Percentiles rank a stretch among this genome's conserved stretches.
Evolutionary conservation across 2,888 invertebrate genomes (phyloP).

Genomic region (Xanthia icteritia): DNA sequence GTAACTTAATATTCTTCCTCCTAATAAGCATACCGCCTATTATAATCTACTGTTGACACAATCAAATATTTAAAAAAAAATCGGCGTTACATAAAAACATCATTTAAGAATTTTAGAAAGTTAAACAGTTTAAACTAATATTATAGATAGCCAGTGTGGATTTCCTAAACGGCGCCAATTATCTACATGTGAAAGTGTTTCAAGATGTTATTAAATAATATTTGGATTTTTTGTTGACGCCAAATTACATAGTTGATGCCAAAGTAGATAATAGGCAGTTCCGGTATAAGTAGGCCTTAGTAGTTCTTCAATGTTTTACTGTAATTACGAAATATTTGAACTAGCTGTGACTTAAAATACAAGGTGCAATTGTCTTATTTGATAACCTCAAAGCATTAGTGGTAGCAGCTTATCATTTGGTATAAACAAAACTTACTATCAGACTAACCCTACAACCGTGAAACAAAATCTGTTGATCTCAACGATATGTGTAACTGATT

Average conservation of each 20-base stretch:
- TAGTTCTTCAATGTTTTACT: background rate
- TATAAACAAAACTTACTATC: background rate
- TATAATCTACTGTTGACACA: slow-evolving; percentile 28
- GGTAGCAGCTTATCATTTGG: background rate
- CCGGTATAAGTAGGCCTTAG: background rate
- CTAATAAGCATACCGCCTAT: background rate
- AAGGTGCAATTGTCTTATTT: background rate
- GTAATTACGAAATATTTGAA: background rate
- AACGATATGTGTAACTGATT: background rate
- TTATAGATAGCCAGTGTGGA: slow-evolving; percentile 53
- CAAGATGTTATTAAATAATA: slow-evolving; percentile 35
- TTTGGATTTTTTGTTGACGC: slow-evolving; percentile 8
- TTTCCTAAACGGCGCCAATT: slow-evolving; percentile 59
- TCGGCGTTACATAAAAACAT: slow-evolving; percentile 33
- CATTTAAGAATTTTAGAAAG: slow-evolving; percentile 61
- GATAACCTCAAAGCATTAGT: background rate
- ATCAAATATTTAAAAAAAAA: slow-evolving; percentile 44
- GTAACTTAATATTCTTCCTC: background rate
- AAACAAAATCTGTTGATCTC: background rate
- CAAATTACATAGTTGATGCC: slow-evolving; percentile 40
- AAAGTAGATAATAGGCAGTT: slow-evolving; percentile 12
- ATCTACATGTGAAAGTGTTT: slow-evolving; percentile 62
- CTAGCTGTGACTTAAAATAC: background rate
- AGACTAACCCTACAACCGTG: background rate
- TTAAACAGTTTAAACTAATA: slow-evolving; percentile 59